A percentile compares a stretch with the other conserved stretches of the same genome.
Conservation (phyloP, 2,888 invertebrate species). For the Synanthedon myopaeformis region DNA sequence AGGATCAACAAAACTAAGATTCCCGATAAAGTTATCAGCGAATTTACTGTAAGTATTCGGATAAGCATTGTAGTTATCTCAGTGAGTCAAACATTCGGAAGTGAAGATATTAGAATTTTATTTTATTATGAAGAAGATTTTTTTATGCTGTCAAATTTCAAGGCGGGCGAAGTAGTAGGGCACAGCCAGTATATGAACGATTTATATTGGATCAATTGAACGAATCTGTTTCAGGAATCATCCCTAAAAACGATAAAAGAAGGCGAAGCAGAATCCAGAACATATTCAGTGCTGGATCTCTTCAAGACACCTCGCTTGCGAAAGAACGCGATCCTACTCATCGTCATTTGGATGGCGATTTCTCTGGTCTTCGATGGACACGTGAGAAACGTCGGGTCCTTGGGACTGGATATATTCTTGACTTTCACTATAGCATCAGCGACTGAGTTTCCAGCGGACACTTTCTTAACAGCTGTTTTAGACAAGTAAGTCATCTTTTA, state of each 20-base stretch:
- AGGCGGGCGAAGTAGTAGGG: no score
- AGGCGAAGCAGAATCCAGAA: constrained; percentile 76
- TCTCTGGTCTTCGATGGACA: constrained; percentile 90
- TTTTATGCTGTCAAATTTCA: no score
- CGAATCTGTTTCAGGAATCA: constrained; percentile 61
- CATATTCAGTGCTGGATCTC: constrained; percentile 84
- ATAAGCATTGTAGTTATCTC: neutral
- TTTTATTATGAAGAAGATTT: no score
- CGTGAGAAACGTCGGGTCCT: constrained; percentile 86
- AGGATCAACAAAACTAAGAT: constrained; percentile 82
- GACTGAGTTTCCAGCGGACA: constrained; percentile 87
- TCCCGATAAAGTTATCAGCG: constrained; percentile 77
- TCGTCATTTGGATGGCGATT: constrained; percentile 91
- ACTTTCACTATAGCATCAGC: constrained; percentile 88
- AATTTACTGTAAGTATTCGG: constrained; percentile 74
- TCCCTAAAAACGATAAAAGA: constrained; percentile 77
- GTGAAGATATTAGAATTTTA: no score
- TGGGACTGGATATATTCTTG: constrained; percentile 85
- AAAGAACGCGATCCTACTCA: constrained; percentile 80
- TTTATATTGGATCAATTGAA: no score
- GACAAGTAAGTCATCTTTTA: constrained; percentile 58
- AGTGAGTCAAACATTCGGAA: neutral
- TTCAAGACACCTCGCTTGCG: constrained; percentile 83
- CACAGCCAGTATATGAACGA: no score
- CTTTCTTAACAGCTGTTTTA: constrained; percentile 80